These are phyloP conservation scores for Tichodroma muraria DNA, from an alignment of 2,113 vertebrate genomes.

Conservation along the genomic window DNA sequence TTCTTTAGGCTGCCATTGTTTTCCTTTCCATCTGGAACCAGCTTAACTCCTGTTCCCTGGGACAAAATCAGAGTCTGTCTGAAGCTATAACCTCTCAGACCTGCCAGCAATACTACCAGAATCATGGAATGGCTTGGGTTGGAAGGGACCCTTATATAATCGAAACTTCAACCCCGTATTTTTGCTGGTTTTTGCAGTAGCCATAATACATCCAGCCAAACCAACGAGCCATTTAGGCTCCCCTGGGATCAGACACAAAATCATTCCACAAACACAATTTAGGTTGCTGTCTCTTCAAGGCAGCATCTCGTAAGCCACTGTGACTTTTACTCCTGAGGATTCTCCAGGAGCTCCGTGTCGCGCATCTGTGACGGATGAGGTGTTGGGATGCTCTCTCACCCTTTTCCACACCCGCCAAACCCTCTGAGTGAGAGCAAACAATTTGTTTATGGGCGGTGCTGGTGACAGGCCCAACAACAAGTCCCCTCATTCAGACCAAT, in stretches of 20 bases:
- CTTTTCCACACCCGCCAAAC: slow-evolving; percentile 68
- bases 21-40: neutral
- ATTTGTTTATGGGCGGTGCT: slow-evolving; percentile 85
- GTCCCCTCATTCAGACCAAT: slow-evolving; percentile 77
- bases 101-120: neutral
- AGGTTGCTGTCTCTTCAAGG: slow-evolving; percentile 25
- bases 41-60: neutral
- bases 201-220: neutral
- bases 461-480: slow-evolving; percentile 73
- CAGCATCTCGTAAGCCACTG: slow-evolving; percentile 63
- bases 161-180: neutral
- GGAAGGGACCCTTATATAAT: neutral
- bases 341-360: slow-evolving; percentile 63
- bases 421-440: slow-evolving; percentile 23
- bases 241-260: neutral
- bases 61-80: neutral
- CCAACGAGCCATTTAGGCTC: neutral
- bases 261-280: neutral
- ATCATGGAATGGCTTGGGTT: neutral
- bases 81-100: neutral
- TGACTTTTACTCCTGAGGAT: slow-evolving; percentile 61
- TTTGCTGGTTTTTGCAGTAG: neutral
- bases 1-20: neutral
- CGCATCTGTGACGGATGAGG: slow-evolving; percentile 66
- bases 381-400: slow-evolving; percentile 68